phyloP scores from a whole-genome alignment of 2,888 invertebrate genomes.

The Luffia ferchaultella region DNA sequence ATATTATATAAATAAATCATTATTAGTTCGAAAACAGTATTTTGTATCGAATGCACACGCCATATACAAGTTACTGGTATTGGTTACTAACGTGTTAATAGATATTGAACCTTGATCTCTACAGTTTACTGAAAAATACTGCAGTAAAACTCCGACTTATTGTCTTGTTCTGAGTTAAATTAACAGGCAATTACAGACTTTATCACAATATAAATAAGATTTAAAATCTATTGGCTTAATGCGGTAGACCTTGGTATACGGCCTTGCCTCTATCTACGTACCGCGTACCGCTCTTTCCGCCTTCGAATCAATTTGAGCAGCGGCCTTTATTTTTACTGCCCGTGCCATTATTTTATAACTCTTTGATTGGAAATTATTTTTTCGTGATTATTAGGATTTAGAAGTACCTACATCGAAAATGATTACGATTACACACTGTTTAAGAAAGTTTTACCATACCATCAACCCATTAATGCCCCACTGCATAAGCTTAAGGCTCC shows the following conservation, averaged over 20 bases:
- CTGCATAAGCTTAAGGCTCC: too few species aligned
- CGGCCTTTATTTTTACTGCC: conserved; percentile 28
- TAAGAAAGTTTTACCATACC: too few species aligned
- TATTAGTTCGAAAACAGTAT: too few species aligned
- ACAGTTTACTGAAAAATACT: conserved; percentile 58
- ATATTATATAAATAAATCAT: too few species aligned
- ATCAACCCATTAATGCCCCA: too few species aligned
- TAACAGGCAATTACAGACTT: conserved; percentile 24
- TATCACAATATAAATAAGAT: conserved; percentile 21
- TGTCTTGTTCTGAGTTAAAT: conserved; percentile 36
- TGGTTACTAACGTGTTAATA: neutral
- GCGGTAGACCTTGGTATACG: conserved; percentile 47
- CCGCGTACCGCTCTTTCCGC: conserved; percentile 51
- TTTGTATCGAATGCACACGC: too few species aligned
- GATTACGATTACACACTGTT: too few species aligned
- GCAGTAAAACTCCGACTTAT: conserved; percentile 55
- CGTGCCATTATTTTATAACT: neutral
- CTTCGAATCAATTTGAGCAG: conserved; percentile 53
- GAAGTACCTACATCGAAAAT: too few species aligned
- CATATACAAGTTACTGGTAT: neutral
- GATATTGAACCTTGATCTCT: conserved; percentile 48
- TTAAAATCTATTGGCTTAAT: conserved; percentile 21
- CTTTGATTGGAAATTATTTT: neutral
- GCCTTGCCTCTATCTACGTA: conserved; percentile 55
- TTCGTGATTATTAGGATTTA: too few species aligned